Percentiles rank a stretch among this genome's conserved stretches.
Conservation (phyloP, 1,140 invertebrate genomes). For the Drosophila bipectinata region DNA sequence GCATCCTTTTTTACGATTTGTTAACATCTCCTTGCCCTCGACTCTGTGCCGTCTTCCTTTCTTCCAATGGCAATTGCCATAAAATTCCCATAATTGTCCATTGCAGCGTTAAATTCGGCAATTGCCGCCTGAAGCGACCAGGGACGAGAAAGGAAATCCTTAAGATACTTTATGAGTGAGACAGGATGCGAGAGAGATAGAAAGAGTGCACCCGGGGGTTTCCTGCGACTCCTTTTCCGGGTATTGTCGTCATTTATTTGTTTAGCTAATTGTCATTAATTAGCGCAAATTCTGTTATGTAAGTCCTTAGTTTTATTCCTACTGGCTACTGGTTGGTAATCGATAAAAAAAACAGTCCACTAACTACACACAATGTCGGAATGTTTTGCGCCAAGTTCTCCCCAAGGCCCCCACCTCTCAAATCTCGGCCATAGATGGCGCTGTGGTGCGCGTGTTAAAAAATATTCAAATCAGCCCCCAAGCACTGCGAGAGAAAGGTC, state of each 20-base stretch:
- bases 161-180: conserved; percentile 2
- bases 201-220: conserved; percentile 8
- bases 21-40: conserved; percentile 62
- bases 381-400: conserved; percentile 13
- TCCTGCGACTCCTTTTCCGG: conserved; percentile 27
- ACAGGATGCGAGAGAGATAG: background rate
- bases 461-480: conserved; percentile 76
- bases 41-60: conserved; percentile 24
- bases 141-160: conserved; percentile 16
- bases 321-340: conserved; percentile 10
- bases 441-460: conserved; percentile 50
- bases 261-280: conserved; percentile 72
- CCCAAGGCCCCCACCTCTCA: conserved; percentile 27
- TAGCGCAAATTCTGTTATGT: conserved; percentile 36
- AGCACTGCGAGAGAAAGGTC: conserved; percentile 24
- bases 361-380: conserved; percentile 53
- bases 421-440: conserved; percentile 78
- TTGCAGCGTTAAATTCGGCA: conserved; percentile 75
- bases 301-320: background rate
- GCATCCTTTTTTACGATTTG: conserved; percentile 71
- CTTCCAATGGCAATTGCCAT: conserved; percentile 72
- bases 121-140: conserved; percentile 29
- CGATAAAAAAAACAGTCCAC: conserved; percentile 47
- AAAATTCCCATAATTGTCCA: conserved; percentile 77
- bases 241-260: conserved; percentile 61